Base-by-base conservation (phyloP, 1,140 invertebrate species). In the Cryptotermes secundus region DNA sequence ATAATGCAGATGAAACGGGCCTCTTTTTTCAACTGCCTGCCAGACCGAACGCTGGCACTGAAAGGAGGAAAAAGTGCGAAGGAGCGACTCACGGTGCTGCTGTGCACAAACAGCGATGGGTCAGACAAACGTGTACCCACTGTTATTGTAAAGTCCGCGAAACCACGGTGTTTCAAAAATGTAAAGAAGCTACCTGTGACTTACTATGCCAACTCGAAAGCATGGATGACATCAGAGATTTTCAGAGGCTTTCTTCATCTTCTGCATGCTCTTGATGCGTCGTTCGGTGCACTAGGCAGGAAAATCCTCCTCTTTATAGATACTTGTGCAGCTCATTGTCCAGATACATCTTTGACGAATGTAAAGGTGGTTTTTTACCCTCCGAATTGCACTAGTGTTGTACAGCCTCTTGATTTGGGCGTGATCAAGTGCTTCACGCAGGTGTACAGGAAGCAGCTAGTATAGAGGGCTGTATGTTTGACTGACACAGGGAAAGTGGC, bases 261-360 rank as follows among this genome's bases (percentile, higher is more conserved):
- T 83, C 19, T 84, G 31, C 19, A 49, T 36, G 19, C 65, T 36
- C 79, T 90, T 36, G 87, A 89, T 86, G 86, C 86, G 34, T 85
- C 87, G 84, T 88, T 89, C 86, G 82, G 85, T 80, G 87, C 42
- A 42, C 81, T 88, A 85, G 89, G 89, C 86, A 83, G 89, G 85
- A 89, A 90, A 87, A 90, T 90, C 84, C 84, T 91, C 16, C 85
- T 92, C 42, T 88, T 91, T 84, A 86, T 91, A 81, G 90, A 92
- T 85, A 92, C 91, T 86, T n/a, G n/a, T 91, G 89, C 87, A 85
- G 89, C 81, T 88, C 90, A 81, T 12, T 9, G n/a, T 14, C 80
- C 10, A n/a, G n/a, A n/a, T n/a, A 31, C 38, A 24, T 34, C 14
- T 34, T 85, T 88, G 26, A 84, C 86, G 85, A 87, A 88, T 86